phyloP scores from a whole-genome alignment of 2,888 invertebrate genomes.

The Leptinotarsa tumamoca region DNA sequence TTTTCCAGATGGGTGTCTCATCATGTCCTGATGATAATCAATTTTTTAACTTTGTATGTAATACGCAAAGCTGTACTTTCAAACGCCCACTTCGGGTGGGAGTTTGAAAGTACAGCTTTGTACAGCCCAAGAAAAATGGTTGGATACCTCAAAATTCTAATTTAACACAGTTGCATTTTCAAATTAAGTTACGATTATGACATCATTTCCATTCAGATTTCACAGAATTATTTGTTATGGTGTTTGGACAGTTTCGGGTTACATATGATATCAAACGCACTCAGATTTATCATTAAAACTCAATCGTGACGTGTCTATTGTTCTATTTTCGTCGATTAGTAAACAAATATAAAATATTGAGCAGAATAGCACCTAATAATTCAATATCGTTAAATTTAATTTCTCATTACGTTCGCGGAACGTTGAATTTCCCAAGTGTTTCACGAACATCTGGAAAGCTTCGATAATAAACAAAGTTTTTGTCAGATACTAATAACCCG shows the following conservation, averaged over 20 bases:
- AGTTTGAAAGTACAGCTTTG: too few species aligned
- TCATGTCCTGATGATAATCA: too few species aligned
- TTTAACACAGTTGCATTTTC: too few species aligned
- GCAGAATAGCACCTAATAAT: not conserved
- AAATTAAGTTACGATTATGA: not conserved
- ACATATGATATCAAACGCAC: not conserved
- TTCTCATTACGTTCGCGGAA: not conserved
- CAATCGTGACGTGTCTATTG: not conserved
- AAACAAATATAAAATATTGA: not conserved
- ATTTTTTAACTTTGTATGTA: too few species aligned
- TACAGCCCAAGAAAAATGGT: too few species aligned
- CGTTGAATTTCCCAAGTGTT: not conserved
- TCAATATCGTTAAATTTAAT: not conserved
- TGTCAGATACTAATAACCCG: not conserved
- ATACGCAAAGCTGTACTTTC: too few species aligned
- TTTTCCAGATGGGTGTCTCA: too few species aligned
- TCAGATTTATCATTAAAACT: not conserved
- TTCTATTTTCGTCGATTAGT: not conserved
- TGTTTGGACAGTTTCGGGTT: not conserved
- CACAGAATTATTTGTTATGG: not conserved
- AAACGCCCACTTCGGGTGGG: too few species aligned
- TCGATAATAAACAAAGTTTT: not conserved
- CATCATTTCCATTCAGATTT: not conserved
- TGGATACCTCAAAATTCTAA: too few species aligned
- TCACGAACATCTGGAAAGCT: not conserved